These are phyloP conservation scores for Gortyna flavago DNA, from an alignment of 2,888 invertebrate genomes.

Conservation along the genomic window DNA sequence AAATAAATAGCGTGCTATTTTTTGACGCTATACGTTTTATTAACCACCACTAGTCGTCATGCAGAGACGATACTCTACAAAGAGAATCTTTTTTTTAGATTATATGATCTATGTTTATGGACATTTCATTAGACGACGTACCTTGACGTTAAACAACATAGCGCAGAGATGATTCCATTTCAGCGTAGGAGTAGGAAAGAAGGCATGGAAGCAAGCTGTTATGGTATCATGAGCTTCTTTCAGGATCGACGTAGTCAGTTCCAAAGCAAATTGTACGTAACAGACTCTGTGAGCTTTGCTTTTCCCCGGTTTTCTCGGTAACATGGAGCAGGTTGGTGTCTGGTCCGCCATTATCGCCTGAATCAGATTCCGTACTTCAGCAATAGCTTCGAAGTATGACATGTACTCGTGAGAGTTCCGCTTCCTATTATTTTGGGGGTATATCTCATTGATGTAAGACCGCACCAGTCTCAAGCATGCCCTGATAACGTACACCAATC, in stretches of 20 bases:
- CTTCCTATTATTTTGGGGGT: slow-evolving; percentile 92
- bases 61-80: too few species aligned
- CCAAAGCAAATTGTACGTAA: slow-evolving; percentile 87
- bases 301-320: slow-evolving; percentile 82
- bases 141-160: slow-evolving; percentile 92
- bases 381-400: slow-evolving; percentile 95
- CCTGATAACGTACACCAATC: slow-evolving; percentile 96
- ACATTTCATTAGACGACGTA: slow-evolving; percentile 71
- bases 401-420: slow-evolving; percentile 92
- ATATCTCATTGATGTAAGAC: slow-evolving; percentile 97
- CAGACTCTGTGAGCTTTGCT: slow-evolving; percentile 82
- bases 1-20: too few species aligned
- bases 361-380: slow-evolving; percentile 95
- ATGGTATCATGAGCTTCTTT: slow-evolving; percentile 97
- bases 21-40: too few species aligned
- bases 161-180: slow-evolving; percentile 98
- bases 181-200: slow-evolving; percentile 97
- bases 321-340: slow-evolving; percentile 81
- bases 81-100: not conserved
- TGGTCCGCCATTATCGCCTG: slow-evolving; percentile 95
- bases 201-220: slow-evolving; percentile 97
- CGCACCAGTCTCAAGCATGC: slow-evolving; percentile 95
- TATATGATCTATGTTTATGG: not conserved
- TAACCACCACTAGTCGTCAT: too few species aligned
- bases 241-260: slow-evolving; percentile 93